A percentile compares a stretch with the other conserved stretches of the same genome.
These are phyloP conservation scores for Aphyosemion australe DNA, from an alignment of 2,113 vertebrate genomes.

Conservation along the genomic window DNA sequence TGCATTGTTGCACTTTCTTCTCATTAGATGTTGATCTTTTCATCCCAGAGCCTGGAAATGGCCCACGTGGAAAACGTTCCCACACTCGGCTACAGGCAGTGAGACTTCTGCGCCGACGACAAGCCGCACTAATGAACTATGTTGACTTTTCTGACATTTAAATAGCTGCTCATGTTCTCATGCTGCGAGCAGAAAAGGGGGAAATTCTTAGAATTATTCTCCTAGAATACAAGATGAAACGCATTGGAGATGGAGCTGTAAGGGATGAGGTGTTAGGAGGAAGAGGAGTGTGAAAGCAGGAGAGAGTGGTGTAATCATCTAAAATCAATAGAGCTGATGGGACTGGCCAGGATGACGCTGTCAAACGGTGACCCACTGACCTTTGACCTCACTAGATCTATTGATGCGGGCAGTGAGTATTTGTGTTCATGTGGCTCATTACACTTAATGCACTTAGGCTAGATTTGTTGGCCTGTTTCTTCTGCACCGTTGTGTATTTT, in stretches of 20 bases:
- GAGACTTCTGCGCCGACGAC: conserved; percentile 24
- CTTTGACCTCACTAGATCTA: conserved; percentile 8
- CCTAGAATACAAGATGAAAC: conserved; percentile 32
- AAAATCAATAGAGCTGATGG: conserved; percentile 70
- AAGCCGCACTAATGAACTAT: conserved; percentile 35
- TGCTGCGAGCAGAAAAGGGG: conserved; percentile 11
- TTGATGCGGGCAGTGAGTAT: conserved; percentile 43
- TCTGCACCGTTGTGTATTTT: not conserved
- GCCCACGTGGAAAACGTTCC: conserved; percentile 15
- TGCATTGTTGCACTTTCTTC: not conserved
- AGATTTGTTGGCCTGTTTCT: conserved; percentile 3
- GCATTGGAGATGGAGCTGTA: conserved; percentile 22
- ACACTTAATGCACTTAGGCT: not conserved
- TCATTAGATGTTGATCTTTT: conserved; percentile 20
- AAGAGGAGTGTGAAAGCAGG: conserved; percentile 30
- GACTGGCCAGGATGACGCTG: conserved; percentile 31
- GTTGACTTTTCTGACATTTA: conserved; percentile 48
- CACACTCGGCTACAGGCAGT: conserved; percentile 25
- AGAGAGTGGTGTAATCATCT: conserved; percentile 44
- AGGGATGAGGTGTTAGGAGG: conserved; percentile 15
- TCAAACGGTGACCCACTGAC: conserved; percentile 50
- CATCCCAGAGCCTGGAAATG: not conserved
- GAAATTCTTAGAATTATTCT: conserved; percentile 32
- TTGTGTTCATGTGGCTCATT: conserved; percentile 2
- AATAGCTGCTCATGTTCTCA: conserved; percentile 37